Conservation (phyloP, 2,797 vertebrate genomes). For the Geotria australis region DNA sequence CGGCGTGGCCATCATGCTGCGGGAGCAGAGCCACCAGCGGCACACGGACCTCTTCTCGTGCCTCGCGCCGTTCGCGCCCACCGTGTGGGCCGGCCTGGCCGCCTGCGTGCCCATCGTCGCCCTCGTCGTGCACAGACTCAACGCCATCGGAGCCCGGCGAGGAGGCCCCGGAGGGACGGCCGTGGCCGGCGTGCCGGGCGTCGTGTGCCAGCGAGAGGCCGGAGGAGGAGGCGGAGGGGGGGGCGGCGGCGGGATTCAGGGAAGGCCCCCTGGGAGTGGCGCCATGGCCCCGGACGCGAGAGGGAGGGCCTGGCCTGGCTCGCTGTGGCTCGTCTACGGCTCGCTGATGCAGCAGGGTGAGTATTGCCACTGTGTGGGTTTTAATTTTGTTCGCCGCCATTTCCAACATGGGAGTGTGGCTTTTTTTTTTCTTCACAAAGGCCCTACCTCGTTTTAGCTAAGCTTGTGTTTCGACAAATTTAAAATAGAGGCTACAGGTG, state of each 20-base stretch:
- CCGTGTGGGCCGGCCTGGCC: conserved; percentile 88
- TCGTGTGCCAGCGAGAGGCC: too few species aligned
- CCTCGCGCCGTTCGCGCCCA: conserved; percentile 76
- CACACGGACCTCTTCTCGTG: conserved; percentile 74
- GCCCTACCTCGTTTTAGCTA: too few species aligned
- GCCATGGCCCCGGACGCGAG: background rate
- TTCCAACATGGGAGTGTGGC: background rate
- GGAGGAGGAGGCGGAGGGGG: too few species aligned
- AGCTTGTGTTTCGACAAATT: too few species aligned
- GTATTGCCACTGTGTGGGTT: conserved; percentile 3
- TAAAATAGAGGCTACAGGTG: too few species aligned
- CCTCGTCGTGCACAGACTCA: conserved; percentile 72
- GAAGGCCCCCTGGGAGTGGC: background rate
- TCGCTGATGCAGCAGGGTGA: conserved; percentile 98
- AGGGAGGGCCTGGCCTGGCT: conserved; percentile 17
- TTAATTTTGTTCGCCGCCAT: conserved; percentile 1
- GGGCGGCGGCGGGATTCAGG: too few species aligned
- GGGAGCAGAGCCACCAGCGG: conserved; percentile 40
- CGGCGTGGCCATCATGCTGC: conserved; percentile 70
- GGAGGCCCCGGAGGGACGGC: conserved; percentile 86
- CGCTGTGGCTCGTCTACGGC: conserved; percentile 98
- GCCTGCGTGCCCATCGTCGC: conserved; percentile 75
- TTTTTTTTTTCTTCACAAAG: too few species aligned
- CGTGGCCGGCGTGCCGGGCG: conserved; percentile 52
- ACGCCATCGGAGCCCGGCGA: conserved; percentile 87